Base-by-base conservation (phyloP, 2,797 vertebrate genomes). In the Parauchenoglanis ngamensis region DNA sequence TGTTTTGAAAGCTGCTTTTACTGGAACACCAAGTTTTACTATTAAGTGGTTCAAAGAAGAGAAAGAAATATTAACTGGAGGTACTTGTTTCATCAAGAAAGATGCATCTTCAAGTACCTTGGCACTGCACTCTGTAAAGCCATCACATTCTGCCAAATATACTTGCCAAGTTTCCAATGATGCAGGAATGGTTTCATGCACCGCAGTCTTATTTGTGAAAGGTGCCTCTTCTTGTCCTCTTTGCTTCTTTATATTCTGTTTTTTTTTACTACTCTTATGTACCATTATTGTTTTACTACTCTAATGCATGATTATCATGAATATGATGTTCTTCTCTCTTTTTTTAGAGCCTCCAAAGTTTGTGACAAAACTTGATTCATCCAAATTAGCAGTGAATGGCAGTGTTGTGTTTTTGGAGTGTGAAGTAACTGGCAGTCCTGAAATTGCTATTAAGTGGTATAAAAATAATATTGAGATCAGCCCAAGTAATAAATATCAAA, bases 1-100 rank as follows among this genome's bases (percentile, higher is more conserved):
- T 73, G 97, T 95, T 89, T 94, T 99, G 91, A 97, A 94, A 93
- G 93, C 95, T 76, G 92, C 93, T 12, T 99, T 98, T 93, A 97
- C 96, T 91, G 98, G 98, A 89, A 98, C 98, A 10, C 92, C 96
- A 85, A 98, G 97, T 76, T 88, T 99, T 91, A 94, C 90, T 17
- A 94, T 99, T 46, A 97, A 96, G 86, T 99, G 98, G 98, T 98
- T 97, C 94, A 98, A 95, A 94, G 97, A 95, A 76, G 96, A 98
- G 85, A 96, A 95, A 83, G 98, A 99, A 89, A 94, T 99, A 81
- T 85, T 95, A 88, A 97, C 96, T 40, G 97, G 97, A 91, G 97
- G 97, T 91, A 94, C 94, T 87, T 98, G 94, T 92, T 99, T 98
- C 90, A 97, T 99, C 91, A 97, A 97, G 94, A 99, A 98, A 94